phyloP scores from a whole-genome alignment of 2,797 vertebrate species.

The Rhabdophis nuchalis region DNA sequence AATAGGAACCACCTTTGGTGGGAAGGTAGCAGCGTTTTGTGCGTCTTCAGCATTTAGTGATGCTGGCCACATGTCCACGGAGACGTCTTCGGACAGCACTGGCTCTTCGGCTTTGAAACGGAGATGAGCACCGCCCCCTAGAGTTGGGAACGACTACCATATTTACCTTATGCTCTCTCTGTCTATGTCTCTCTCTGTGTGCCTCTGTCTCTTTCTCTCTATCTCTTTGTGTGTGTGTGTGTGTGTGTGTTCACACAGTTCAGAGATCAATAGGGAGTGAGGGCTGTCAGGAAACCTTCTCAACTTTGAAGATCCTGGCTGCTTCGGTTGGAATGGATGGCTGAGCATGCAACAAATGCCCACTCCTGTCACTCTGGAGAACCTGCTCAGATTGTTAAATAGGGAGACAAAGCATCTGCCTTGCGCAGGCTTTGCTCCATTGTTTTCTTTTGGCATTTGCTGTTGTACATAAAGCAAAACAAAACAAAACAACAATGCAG shows the following conservation, averaged over 20 bases:
- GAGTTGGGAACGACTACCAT: too few species aligned
- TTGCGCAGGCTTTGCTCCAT: background rate
- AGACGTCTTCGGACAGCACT: too few species aligned
- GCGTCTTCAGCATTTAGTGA: too few species aligned
- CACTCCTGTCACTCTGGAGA: slow-evolving; percentile 2
- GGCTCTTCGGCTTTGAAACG: too few species aligned
- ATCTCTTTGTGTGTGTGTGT: background rate
- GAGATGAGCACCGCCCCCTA: too few species aligned
- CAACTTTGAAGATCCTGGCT: background rate
- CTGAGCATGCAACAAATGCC: background rate
- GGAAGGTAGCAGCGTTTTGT: too few species aligned
- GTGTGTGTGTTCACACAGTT: background rate
- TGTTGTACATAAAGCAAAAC: background rate
- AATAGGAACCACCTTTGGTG: too few species aligned
- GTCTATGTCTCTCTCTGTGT: too few species aligned
- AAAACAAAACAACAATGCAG: background rate
- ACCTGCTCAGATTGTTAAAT: background rate
- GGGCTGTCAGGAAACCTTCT: background rate
- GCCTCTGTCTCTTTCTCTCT: background rate
- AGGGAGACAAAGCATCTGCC: background rate
- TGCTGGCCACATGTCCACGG: too few species aligned
- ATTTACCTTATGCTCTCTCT: too few species aligned
- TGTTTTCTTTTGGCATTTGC: background rate
- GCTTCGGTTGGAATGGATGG: background rate
- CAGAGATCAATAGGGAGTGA: background rate